Conservation (phyloP, 2,888 invertebrate genomes). For the Pedicia rivosa region DNA sequence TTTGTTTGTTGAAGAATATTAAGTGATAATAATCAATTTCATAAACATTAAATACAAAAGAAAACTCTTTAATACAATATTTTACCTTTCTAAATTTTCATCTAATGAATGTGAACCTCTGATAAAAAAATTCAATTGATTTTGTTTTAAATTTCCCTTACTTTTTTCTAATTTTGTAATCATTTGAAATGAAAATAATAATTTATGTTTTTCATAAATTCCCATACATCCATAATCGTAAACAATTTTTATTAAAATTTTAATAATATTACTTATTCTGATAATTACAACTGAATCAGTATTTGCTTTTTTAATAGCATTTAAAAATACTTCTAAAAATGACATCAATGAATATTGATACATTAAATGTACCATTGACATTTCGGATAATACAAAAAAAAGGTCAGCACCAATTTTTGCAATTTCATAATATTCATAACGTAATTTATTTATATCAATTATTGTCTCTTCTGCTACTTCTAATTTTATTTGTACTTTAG, state of each 20-base stretch:
- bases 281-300: constrained; percentile 61
- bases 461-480: constrained; percentile 58
- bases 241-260: constrained; percentile 70
- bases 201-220: constrained; percentile 80
- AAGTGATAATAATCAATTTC: no score
- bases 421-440: constrained; percentile 73
- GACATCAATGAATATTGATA: constrained; percentile 81
- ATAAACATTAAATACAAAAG: no score
- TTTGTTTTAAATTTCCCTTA: constrained; percentile 41
- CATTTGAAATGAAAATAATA: constrained; percentile 84
- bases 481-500: constrained; percentile 68
- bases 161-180: constrained; percentile 66
- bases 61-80: no score
- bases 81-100: constrained; percentile 50
- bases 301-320: constrained; percentile 64
- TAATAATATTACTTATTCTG: constrained; percentile 66
- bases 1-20: no score
- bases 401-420: constrained; percentile 77
- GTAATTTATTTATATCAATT: constrained; percentile 61
- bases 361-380: constrained; percentile 80
- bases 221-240: constrained; percentile 88
- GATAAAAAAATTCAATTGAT: constrained; percentile 77
- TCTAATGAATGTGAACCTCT: constrained; percentile 70
- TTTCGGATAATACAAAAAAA: constrained; percentile 80
- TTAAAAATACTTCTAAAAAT: constrained; percentile 71